phyloP scores from a whole-genome alignment of 1,140 invertebrate species.

The Antheraea pernyi region DNA sequence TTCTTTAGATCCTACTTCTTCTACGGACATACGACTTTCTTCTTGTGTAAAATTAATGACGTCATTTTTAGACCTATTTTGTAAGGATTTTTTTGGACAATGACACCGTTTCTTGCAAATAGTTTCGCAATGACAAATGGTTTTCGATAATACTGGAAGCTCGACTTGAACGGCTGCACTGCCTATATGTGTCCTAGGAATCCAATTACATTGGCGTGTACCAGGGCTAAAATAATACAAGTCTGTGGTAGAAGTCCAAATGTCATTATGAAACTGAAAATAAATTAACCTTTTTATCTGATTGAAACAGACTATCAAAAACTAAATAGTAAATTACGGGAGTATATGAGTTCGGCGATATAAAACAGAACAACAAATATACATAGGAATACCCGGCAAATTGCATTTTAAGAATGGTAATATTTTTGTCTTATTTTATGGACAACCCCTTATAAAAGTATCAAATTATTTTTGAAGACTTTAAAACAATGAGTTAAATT shows the following conservation, averaged over 20 bases:
- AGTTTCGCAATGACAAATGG: conserved; percentile 23
- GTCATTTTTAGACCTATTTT: too few species aligned
- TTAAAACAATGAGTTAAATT: too few species aligned
- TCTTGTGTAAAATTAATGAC: background rate
- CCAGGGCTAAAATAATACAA: conserved; percentile 60
- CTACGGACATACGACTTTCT: conserved; percentile 34
- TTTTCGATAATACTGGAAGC: conserved; percentile 12
- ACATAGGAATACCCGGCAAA: too few species aligned
- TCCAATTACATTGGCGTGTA: conserved; percentile 27
- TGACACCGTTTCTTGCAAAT: conserved; percentile 20
- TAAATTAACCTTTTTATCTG: background rate
- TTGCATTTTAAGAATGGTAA: too few species aligned
- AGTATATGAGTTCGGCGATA: too few species aligned
- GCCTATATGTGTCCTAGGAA: conserved; percentile 17
- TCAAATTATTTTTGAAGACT: too few species aligned
- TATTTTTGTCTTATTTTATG: too few species aligned
- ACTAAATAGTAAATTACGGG: too few species aligned
- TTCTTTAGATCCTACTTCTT: conserved; percentile 21
- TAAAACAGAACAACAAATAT: too few species aligned
- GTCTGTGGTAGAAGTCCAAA: conserved; percentile 65
- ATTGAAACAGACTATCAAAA: too few species aligned
- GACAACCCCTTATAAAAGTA: too few species aligned
- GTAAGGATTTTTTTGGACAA: background rate
- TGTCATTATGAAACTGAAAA: conserved; percentile 70
- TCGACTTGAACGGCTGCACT: conserved; percentile 20